A percentile compares a stretch with the other conserved stretches of the same genome.
These are phyloP conservation scores for Asteroscopus sphinx DNA, from an alignment of 2,888 invertebrate genomes.

Conservation along the genomic window DNA sequence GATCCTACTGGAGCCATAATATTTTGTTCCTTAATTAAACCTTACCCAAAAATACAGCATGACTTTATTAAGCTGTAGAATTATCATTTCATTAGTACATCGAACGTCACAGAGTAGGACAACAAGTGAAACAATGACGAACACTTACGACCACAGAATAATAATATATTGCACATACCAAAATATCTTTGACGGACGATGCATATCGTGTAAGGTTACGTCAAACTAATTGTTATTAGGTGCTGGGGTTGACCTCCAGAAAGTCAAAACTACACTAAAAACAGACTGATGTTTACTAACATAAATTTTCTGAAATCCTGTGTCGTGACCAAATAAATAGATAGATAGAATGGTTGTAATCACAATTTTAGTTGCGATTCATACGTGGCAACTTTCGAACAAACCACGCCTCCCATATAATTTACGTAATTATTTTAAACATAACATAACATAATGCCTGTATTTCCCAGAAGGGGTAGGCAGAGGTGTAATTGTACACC, in stretches of 20 bases:
- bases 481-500: too few relatives aligned
- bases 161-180: conserved; percentile 64
- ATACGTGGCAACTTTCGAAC: too few relatives aligned
- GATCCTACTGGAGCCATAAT: conserved; percentile 18
- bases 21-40: conserved; percentile 5
- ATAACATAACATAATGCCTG: too few relatives aligned
- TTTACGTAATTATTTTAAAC: too few relatives aligned
- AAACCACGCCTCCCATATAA: too few relatives aligned
- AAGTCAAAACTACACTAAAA: background rate
- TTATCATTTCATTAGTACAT: conserved; percentile 33
- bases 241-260: background rate
- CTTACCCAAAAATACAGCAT: conserved; percentile 33
- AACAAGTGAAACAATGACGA: conserved; percentile 68
- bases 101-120: conserved; percentile 64
- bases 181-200: conserved; percentile 49
- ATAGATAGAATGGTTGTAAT: too few relatives aligned
- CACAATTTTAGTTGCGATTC: too few relatives aligned
- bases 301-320: too few relatives aligned
- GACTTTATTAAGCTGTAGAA: conserved; percentile 21
- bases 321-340: too few relatives aligned
- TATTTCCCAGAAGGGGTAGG: too few relatives aligned
- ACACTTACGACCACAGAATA: conserved; percentile 61
- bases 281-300: too few relatives aligned
- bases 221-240: conserved; percentile 34
- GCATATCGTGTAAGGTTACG: conserved; percentile 39